Conservation (phyloP, 2,888 invertebrate genomes). For the Apeira syringaria region DNA sequence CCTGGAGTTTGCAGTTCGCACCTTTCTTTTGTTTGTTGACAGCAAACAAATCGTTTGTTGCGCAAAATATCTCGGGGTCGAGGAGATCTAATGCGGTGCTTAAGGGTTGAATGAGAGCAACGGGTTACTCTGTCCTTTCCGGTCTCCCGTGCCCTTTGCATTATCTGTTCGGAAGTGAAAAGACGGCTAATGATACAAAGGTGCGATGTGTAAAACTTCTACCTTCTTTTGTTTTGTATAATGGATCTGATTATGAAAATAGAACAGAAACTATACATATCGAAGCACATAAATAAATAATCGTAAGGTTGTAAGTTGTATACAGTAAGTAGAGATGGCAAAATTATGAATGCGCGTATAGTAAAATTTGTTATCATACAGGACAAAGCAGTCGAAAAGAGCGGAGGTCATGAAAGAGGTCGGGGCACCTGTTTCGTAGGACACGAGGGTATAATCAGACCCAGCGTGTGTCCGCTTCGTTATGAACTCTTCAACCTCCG, state of each 20-base stretch:
- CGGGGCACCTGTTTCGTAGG: constrained; percentile 16
- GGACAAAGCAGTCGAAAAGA: constrained; percentile 8
- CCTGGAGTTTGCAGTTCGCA: constrained; percentile 57
- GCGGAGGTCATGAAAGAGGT: constrained; percentile 42
- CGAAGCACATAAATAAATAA: neutral
- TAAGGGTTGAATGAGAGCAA: constrained; percentile 74
- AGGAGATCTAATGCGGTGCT: constrained; percentile 64
- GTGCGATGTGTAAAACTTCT: constrained; percentile 54
- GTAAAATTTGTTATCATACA: constrained; percentile 4
- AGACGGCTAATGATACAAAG: constrained; percentile 56
- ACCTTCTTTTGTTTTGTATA: constrained; percentile 34
- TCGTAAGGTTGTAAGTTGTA: too few species aligned
- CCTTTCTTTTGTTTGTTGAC: constrained; percentile 79
- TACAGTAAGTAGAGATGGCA: neutral
- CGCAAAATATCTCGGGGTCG: constrained; percentile 67
- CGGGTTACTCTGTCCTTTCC: constrained; percentile 76
- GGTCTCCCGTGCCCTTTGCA: constrained; percentile 56
- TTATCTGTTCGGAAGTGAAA: constrained; percentile 62
- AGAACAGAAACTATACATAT: neutral
- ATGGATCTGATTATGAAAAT: constrained; percentile 4
- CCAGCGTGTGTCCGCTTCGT: constrained; percentile 33
- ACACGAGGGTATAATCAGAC: constrained; percentile 21
- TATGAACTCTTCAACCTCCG: constrained; percentile 60
- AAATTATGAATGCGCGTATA: neutral
- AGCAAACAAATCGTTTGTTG: constrained; percentile 81